Evolutionary conservation across 2,888 invertebrate species (phyloP).

Genomic region (Catocala sponsa): DNA sequence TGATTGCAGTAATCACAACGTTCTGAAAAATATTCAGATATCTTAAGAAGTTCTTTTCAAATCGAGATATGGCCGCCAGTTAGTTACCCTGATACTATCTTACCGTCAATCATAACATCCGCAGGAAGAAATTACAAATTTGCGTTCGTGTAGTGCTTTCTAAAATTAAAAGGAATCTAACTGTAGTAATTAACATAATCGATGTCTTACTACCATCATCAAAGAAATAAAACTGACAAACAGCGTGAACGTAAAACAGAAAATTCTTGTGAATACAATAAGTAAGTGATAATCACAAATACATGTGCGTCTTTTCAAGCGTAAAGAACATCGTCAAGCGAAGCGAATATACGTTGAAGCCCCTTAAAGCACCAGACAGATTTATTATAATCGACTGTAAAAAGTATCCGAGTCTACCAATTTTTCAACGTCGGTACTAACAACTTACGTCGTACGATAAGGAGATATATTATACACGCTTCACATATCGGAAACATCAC

Average conservation of each 20-base stretch:
- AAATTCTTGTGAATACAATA: too few species aligned
- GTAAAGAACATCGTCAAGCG: background rate
- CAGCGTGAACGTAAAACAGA: too few species aligned
- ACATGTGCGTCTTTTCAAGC: too few species aligned
- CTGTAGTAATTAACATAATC: too few species aligned
- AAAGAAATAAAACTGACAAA: too few species aligned
- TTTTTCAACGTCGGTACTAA: conserved; percentile 40
- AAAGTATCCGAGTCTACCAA: conserved; percentile 22
- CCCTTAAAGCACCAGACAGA: conserved; percentile 7
- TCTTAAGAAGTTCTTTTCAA: background rate
- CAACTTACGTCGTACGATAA: conserved; percentile 28
- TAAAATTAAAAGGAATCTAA: too few species aligned
- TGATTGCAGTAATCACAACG: conserved; percentile 3
- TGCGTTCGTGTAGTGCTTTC: too few species aligned
- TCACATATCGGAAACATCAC: conserved; percentile 10
- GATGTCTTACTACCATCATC: too few species aligned
- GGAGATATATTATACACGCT: conserved; percentile 14
- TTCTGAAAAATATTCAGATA: background rate
- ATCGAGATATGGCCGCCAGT: background rate
- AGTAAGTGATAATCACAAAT: too few species aligned
- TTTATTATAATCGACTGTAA: conserved; percentile 14
- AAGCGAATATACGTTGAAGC: conserved; percentile 3
- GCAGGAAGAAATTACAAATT: background rate
- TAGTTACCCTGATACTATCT: too few species aligned
- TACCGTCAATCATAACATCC: too few species aligned